Percentiles rank a stretch among this genome's conserved stretches.
These are phyloP conservation scores for Hydropotes inermis DNA, from an alignment of 2,113 vertebrate species.

Conservation along the genomic window DNA sequence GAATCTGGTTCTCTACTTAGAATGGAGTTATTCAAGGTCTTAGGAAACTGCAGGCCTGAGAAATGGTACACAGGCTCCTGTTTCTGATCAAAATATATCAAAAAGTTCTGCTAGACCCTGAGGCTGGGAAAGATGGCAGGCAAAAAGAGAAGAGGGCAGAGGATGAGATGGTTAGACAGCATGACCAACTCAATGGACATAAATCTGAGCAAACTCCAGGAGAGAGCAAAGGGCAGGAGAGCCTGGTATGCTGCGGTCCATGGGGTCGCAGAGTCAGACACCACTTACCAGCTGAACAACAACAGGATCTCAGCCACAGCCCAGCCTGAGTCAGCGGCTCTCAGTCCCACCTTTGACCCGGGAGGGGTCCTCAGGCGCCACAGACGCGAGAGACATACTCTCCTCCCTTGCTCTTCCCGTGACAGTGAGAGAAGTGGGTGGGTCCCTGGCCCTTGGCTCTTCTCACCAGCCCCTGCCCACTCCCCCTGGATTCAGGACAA, in stretches of 20 bases:
- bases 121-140: background rate
- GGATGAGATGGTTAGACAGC: background rate
- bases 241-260: background rate
- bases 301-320: background rate
- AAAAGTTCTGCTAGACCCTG: background rate
- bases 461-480: fast-evolving
- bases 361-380: background rate
- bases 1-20: background rate
- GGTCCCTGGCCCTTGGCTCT: no score
- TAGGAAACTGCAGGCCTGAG: background rate
- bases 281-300: background rate
- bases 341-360: background rate
- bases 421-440: fast-evolving
- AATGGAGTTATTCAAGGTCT: background rate
- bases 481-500: background rate
- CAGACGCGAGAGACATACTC: background rate
- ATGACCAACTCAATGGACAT: background rate
- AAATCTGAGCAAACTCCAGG: background rate
- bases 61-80: background rate
- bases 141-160: background rate
- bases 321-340: background rate
- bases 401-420: background rate
- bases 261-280: background rate
- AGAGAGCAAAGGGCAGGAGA: background rate
- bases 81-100: background rate